A percentile compares a stretch with the other conserved stretches of the same genome.
phyloP scores from a whole-genome alignment of 2,113 vertebrate genomes.

The Dromaius novaehollandiae region DNA sequence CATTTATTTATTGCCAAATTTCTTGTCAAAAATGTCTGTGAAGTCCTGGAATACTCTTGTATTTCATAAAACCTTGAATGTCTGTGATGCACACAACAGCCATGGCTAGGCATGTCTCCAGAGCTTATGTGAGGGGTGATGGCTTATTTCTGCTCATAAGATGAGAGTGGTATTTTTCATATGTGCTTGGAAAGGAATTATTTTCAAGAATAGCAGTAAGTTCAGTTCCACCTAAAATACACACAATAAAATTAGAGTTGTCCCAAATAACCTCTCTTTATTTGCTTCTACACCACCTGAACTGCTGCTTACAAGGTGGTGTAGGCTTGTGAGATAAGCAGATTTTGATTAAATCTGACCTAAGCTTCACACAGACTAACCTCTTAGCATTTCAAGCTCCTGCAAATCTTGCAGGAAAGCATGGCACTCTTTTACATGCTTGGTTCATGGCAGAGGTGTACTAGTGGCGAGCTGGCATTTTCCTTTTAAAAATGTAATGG shows the following conservation, averaged over 20 bases:
- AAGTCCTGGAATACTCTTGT: background rate
- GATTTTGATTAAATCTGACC: background rate
- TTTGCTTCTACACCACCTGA: background rate
- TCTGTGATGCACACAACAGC: background rate
- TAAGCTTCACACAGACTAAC: background rate
- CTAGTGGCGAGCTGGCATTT: background rate
- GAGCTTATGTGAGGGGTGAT: background rate
- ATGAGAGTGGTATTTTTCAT: background rate
- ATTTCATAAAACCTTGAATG: background rate
- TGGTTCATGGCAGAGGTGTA: background rate
- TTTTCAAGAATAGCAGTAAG: background rate
- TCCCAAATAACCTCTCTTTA: background rate
- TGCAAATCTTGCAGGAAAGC: background rate
- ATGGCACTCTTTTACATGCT: rapidly evolving
- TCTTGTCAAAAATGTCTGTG: background rate
- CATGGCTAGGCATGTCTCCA: background rate
- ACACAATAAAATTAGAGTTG: background rate
- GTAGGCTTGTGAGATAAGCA: background rate
- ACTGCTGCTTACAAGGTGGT: background rate
- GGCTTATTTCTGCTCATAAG: background rate
- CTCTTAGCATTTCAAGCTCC: background rate
- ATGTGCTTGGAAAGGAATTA: background rate
- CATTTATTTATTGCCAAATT: background rate
- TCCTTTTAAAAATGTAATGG: background rate
- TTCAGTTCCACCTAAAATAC: background rate